Evolutionary conservation across 2,797 vertebrate genomes (phyloP), one percentile per base, ranked within the genome.

Genomic region (Notamacropus eugenii): DNA sequence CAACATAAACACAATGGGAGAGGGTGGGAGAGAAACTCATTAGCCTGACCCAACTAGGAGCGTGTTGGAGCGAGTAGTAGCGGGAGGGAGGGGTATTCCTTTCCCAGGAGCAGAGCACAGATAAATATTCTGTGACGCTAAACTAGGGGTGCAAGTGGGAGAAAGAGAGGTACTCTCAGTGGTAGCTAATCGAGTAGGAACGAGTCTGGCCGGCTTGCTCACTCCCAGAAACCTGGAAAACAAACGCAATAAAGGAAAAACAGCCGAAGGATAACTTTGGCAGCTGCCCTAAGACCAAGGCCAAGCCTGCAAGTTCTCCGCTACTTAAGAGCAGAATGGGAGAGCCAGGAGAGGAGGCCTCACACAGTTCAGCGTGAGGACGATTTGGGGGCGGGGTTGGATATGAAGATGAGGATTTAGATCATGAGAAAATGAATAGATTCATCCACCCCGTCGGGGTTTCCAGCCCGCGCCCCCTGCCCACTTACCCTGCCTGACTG

Each of bases 1-100:
- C 54, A 3, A 54, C 12, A 56, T 13, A 92, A 93, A 92, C 95
- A 97, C 97, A 97, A 97, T 92, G 96, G 97, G 92, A 87, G 74
- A 94, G 90, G 95, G 56, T 93, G 92, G 27, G 56, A 91, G 95
- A 94, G 95, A 34, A 91, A 87, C 93, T 96, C 93, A 90, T 97
- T 92, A 95, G 94, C 91, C 90, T 5, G 31, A 55, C 27, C 59
- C 3, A 91, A 59, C 52, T 0, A 31, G 58, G 59, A 82, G 96
- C 74, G 14, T 13, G 94, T 52, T 31, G 92, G 31, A 93, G 92
- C 93, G 92, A 92, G 58, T 46, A 93, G 90, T 56, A 55, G 59
- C 58, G 5, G 5, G 10, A 52, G 56, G 40, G 27, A 52, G 27
- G 40, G n/a, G n/a, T 2, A 82, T 19, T 82, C n/a, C 67, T 46